Base-by-base conservation (phyloP, 2,113 vertebrate genomes). In the Porphyrio hochstetteri region DNA sequence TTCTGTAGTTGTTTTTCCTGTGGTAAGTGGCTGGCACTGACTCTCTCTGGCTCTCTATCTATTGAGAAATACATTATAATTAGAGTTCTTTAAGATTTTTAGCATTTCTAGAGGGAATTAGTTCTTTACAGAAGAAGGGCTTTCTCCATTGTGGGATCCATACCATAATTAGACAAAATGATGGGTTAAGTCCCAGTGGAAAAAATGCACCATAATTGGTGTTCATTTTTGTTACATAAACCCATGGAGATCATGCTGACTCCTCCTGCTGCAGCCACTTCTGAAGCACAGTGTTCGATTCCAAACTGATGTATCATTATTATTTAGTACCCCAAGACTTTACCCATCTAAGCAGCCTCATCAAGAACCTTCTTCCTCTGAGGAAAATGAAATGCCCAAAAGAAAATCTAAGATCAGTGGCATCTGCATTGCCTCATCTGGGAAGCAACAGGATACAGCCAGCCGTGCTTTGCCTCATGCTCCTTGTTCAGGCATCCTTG, bases 141-240 rank as follows among this genome's bases (percentile, higher is more conserved):
- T 96, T 96, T 97, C 78, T 96, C 85, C 91, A 94, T 36, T 95
- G 93, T 92, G 87, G 75, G 61, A 96, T 95, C 96, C 90, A 76
- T 46, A 82, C 80, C 86, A 93, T 95, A 98, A 98, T 97, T 97
- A 97, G 96, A 97, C 96, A 97, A 96, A 98, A 96, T 76, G 82
- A 95, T 97, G 53, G 48, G 80, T 56, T 93, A 94, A 96, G 85
- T 69, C 93, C 90, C 88, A 82, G 55, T 70, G 82, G 95, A 95
- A 95, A 96, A 86, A 94, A 77, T 38, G 65, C 72, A 69, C 60
- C 90, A 77, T 97, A 98, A 97, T 95, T 97, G 93, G 96, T 90
- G 94, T 84, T 97, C 94, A 96, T 97, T 97, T 97, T 82, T 93
- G 55, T 92, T 94, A 91, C 57, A 96, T 36, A 96, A 96, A 77